Conservation (phyloP, 2,797 vertebrate genomes). For the Echeneis naucrates region DNA sequence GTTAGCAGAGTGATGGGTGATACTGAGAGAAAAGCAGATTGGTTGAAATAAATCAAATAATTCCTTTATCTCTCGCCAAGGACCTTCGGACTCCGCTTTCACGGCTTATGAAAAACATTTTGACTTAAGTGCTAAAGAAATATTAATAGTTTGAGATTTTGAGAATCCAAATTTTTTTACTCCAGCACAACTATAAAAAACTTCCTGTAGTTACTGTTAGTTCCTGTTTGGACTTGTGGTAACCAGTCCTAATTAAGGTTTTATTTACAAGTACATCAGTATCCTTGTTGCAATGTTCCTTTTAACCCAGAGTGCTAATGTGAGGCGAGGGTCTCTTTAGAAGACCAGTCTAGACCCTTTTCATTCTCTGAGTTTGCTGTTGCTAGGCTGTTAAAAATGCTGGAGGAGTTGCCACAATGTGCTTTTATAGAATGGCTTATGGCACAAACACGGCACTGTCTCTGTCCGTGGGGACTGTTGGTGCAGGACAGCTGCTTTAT, state of each 20-base stretch:
- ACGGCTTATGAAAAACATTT: conserved; percentile 25
- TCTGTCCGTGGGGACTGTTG: conserved; percentile 66
- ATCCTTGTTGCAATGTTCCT: conserved; percentile 63
- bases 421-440: conserved; percentile 73
- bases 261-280: conserved; percentile 62
- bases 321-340: conserved; percentile 65
- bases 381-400: conserved; percentile 79
- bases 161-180: conserved; percentile 22
- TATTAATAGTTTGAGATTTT: conserved; percentile 25
- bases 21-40: conserved; percentile 59
- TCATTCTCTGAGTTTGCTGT: conserved; percentile 61
- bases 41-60: conserved; percentile 65
- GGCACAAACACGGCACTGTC: conserved; percentile 77
- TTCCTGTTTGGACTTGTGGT: conserved; percentile 39
- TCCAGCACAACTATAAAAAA: conserved; percentile 15
- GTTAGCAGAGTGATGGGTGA: conserved; percentile 69
- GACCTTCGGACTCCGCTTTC: conserved; percentile 32
- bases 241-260: conserved; percentile 58
- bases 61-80: conserved; percentile 56
- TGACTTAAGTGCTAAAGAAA: conserved; percentile 26
- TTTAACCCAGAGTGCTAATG: conserved; percentile 64
- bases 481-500: conserved; percentile 81
- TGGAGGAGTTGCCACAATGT: conserved; percentile 71
- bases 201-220: conserved; percentile 32
- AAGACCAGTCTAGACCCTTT: conserved; percentile 74